Evolutionary conservation across 1,140 invertebrate genomes (phyloP), one percentile per base, ranked within the genome.

Genomic region (Leptopilina boulardi): DNA sequence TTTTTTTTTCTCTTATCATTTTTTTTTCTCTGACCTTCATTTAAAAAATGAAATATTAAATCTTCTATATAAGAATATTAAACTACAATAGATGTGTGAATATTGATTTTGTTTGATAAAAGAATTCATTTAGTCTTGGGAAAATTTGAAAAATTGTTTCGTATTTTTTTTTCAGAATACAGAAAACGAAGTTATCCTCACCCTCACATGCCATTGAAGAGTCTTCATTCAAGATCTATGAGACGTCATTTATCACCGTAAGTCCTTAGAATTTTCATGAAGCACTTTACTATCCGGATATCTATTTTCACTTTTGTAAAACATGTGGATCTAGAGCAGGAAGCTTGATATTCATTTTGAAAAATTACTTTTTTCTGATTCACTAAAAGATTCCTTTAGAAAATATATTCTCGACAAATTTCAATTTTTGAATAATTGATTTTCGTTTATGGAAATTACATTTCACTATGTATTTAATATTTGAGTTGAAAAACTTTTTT

Each of bases 131-230:
- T 30, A 30, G 56, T 26, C 10, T 11, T 66, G 13, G n/a, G n/a
- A 10, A 15, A 66, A 34, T 34, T 26, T 66, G 21, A 30, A 3
- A 30, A 66, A 70, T 79, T 74, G 71, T n/a, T 75, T n/a, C n/a
- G n/a, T n/a, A n/a, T 80, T 77, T 77, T 80, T 66, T 34, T 88
- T 90, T 13, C 86, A 94, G 94, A 93, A 87, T 94, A 94, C 83
- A 90, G 94, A 23, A 92, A 94, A 83, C 92, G 92, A 84, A 94
- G 93, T 82, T 94, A 94, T 81, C 94, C 93, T 3, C 94, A 94
- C 85, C 93, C 93, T 74, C 93, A 94, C 82, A 92, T 92, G 81
- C 94, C 94, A 15, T 82, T 94, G 80, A 94, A 94, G 84, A 90
- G 89, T 73, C 81, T 91, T 74, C 91, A 90, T 79, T 91, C 88